Base-by-base conservation (phyloP, 2,797 vertebrate species). In the Neoniphon sammara region DNA sequence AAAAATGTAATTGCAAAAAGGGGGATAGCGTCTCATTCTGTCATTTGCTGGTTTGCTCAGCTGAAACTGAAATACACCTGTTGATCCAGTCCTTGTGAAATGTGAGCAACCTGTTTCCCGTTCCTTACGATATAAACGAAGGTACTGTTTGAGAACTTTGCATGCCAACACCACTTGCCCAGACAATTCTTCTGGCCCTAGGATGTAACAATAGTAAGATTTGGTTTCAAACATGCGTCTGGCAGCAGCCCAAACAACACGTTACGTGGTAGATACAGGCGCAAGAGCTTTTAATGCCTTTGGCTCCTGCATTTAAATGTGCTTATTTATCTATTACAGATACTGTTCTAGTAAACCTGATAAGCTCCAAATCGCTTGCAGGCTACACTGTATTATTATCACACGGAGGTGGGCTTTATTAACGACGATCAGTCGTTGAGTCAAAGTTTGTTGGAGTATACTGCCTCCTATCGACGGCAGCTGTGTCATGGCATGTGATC, bases 41-140 rank as follows among this genome's bases (percentile, higher is more conserved):
- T 9, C 10, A 5, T 12, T 3, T 8, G 62, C 49, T 47, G 61
- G 2, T 80, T 56, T 44, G 3, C 15, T 23, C 9, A 71, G 65
- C 68, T 44, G 63, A 2, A 64, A 47, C 50, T 46, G 61, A 73
- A 72, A 88, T 87, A 55, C 91, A 93, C 93, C 92, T 93, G 93
- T 90, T 87, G 84, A 72, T 75, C 79, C 75, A 67, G 59, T 80
- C 73, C 30, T 39, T 52, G 7, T 46, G 20, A 68, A 73, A 72
- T 57, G 63, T 4, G 66, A 61, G 56, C 73, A 85, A 86, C 83
- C 83, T 87, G 81, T 79, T 77, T 0, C 39, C 10, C 7, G 5
- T 21, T 30, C 27, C 3, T 34, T 8, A 17, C 11, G 75, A 61
- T 64, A 64, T 30, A 3, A 53, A 0, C 55, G 14, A 7, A 56